Evolutionary conservation across 2,888 invertebrate genomes (phyloP).

Genomic region (Caenorhabditis imperialis): DNA sequence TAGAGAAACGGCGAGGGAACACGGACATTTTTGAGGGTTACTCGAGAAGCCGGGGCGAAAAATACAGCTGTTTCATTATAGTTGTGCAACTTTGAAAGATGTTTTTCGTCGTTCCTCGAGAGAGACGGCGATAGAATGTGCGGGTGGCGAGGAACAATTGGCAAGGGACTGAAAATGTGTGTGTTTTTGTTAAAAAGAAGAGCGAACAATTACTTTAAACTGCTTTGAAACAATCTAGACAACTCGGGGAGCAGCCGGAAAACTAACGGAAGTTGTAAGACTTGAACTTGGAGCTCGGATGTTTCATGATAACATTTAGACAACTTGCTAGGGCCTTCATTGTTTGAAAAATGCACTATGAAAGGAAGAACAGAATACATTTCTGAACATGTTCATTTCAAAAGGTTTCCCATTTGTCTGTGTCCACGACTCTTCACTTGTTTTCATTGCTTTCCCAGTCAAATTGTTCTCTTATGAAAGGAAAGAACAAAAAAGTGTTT

Average conservation of each 20-base stretch:
- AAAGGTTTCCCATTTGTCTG: no score
- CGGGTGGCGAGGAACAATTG: constrained; percentile 39
- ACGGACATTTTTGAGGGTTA: constrained; percentile 33
- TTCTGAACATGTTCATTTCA: no score
- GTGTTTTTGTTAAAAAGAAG: constrained; percentile 32
- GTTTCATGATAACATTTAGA: no score
- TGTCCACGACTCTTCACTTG: no score
- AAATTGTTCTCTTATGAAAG: no score
- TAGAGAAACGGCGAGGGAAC: constrained; percentile 12
- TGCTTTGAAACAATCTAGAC: constrained; percentile 11
- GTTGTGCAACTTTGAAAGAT: constrained; percentile 51
- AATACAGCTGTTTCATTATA: constrained; percentile 57
- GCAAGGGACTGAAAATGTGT: constrained; percentile 51
- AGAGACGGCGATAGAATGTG: constrained; percentile 13
- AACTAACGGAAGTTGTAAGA: neutral
- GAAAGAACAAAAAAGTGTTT: no score
- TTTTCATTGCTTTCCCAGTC: no score
- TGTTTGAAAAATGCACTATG: no score
- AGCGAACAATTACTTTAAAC: constrained; percentile 44
- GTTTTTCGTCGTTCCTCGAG: constrained; percentile 37
- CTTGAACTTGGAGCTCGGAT: neutral
- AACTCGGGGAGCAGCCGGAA: neutral
- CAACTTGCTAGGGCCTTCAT: no score
- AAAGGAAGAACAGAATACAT: no score
- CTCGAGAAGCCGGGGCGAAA: constrained; percentile 18